Conservation (phyloP, 2,113 vertebrate species). For the Toxostoma redivivum region DNA sequence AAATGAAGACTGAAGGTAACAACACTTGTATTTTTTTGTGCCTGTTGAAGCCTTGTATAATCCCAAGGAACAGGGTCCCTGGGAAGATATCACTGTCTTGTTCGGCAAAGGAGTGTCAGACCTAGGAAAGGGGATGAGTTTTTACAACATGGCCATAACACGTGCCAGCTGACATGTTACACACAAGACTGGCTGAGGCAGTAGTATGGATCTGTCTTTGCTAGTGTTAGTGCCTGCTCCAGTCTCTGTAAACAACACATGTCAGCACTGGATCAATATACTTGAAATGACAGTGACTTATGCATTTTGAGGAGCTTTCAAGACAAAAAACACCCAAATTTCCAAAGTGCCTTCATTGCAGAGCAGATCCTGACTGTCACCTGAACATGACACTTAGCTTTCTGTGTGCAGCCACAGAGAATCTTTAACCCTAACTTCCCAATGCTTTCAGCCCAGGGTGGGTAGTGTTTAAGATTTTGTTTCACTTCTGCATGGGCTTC, state of each 20-base stretch:
- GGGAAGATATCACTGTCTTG: neutral
- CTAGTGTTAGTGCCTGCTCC: neutral
- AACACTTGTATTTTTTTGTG: neutral
- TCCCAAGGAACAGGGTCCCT: neutral
- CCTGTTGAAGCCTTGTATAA: neutral
- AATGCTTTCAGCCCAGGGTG: neutral
- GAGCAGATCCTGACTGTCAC: neutral
- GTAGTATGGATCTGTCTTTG: neutral
- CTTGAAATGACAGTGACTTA: conserved; percentile 36
- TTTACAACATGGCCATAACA: neutral
- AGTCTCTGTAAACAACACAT: conserved; percentile 22
- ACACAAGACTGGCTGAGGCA: neutral
- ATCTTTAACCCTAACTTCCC: neutral
- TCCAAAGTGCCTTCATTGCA: neutral
- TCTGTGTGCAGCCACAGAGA: neutral
- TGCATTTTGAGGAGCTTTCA: conserved; percentile 45
- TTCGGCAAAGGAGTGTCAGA: neutral
- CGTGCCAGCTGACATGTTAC: conserved; percentile 13
- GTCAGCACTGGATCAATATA: conserved; percentile 25
- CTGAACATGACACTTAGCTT: neutral
- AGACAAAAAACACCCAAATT: neutral
- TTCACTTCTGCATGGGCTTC: neutral
- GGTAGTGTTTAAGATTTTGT: neutral
- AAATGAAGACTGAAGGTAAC: neutral
- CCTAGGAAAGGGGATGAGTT: neutral